A percentile compares a stretch with the other conserved stretches of the same genome.
These are phyloP conservation scores for Cistogaster globosa DNA, from an alignment of 2,888 invertebrate species.

Conservation along the genomic window DNA sequence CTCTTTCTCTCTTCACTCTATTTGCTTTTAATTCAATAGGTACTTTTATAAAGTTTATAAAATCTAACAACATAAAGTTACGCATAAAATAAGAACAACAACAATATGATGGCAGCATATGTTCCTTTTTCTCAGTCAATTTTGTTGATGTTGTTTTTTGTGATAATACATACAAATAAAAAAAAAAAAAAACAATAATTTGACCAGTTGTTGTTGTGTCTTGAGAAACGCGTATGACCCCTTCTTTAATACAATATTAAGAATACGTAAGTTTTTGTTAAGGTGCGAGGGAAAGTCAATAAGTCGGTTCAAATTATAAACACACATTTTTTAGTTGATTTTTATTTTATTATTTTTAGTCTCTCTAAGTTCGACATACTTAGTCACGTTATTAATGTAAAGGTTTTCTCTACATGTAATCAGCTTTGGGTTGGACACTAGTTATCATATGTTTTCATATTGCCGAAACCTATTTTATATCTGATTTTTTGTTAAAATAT, in stretches of 20 bases:
- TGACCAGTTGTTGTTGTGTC: slow-evolving; percentile 3
- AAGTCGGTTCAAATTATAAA: too few relatives aligned
- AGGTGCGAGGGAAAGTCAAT: too few relatives aligned
- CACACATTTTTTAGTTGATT: too few relatives aligned
- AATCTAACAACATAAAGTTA: slow-evolving; percentile 22
- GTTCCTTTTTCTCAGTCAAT: slow-evolving; percentile 22
- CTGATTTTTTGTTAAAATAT: too few relatives aligned
- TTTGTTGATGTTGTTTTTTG: slow-evolving; percentile 15
- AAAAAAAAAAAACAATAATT: slow-evolving; percentile 2
- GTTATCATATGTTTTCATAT: too few relatives aligned
- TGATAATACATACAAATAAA: slow-evolving; percentile 20
- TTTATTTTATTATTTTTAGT: too few relatives aligned
- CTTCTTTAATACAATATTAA: neutral
- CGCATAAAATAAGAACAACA: slow-evolving; percentile 1
- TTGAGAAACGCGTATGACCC: slow-evolving; percentile 22
- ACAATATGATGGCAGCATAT: slow-evolving; percentile 11
- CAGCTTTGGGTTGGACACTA: too few relatives aligned
- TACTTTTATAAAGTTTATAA: slow-evolving; percentile 5
- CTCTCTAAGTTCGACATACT: too few relatives aligned
- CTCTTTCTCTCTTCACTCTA: neutral
- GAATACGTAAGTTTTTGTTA: neutral
- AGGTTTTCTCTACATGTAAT: too few relatives aligned
- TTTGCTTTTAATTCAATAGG: slow-evolving; percentile 15
- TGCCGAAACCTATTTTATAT: too few relatives aligned
- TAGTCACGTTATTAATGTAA: too few relatives aligned